Evolutionary conservation across 2,797 vertebrate species (phyloP), one percentile per base, ranked within the genome.

Genomic region (Rhodeus uyekii): DNA sequence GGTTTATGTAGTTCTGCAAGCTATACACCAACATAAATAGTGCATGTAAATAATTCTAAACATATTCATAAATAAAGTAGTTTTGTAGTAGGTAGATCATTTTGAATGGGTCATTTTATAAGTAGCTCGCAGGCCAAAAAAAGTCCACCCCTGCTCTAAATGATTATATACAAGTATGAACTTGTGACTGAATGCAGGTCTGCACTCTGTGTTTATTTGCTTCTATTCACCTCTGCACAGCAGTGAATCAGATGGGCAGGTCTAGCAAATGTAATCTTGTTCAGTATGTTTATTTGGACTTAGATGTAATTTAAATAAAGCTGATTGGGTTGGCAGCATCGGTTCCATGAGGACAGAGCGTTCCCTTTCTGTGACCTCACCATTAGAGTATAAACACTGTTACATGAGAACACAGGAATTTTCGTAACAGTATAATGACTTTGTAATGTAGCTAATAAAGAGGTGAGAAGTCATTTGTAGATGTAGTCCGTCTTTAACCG

Each of bases 221-320:
- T n/a, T 18, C 72, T 32, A 22, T 32, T 78, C 61, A 39, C 3
- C 61, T 78, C 76, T 16, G 60, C 32, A 38, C 18, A 79, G 16
- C 24, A 42, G 24, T 55, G 55, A 55, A 69, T 79, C 64, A 55
- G 13, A 27, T 53, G 48, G 48, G 39, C 39, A 48, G 42, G 39
- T 80, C 29, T 36, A 39, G 67, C 68, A 80, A 34, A 8, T 68
- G 50, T 14, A 79, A 18, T 63, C n/a, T 46, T 64, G 29, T 64
- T 77, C 75, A 10, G 16, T 18, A 36, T 39, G 79, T 63, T 74
- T 81, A 74, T 81, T 81, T 81, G 32, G 32, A 14, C 69, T 53
- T 39, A 8, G 16, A 65, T 74, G 32, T 50, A 55, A 22, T 73
- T 42, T 74, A 75, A 75, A 75, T 75, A 75, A 53, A 65, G 71